Conservation (phyloP, 2,113 vertebrate species). For the Hystrix cristata region DNA sequence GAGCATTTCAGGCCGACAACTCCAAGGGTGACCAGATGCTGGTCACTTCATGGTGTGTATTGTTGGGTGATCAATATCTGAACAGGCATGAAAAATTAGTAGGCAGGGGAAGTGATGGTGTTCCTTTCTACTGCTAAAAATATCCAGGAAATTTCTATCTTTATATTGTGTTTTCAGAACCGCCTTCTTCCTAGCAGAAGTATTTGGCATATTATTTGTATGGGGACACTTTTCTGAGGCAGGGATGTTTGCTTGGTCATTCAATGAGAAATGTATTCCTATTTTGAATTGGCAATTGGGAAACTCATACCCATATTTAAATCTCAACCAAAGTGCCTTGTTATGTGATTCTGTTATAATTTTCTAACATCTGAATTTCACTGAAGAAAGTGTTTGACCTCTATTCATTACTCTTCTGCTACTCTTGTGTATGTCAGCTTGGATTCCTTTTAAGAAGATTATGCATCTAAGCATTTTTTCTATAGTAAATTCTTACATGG, state of each 20-base stretch:
- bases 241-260: background rate
- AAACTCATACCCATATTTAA: slow-evolving; percentile 44
- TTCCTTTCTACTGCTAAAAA: background rate
- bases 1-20: background rate
- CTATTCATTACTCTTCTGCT: slow-evolving; percentile 28
- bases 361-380: slow-evolving; percentile 32
- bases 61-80: background rate
- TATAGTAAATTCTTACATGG: background rate
- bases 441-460: background rate
- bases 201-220: slow-evolving; percentile 35
- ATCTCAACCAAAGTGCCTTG: background rate
- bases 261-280: background rate
- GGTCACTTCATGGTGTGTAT: fast-evolving
- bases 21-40: background rate
- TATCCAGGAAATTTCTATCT: background rate
- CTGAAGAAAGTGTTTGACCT: slow-evolving; percentile 38
- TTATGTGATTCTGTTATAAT: slow-evolving; percentile 35
- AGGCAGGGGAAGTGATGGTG: background rate
- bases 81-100: background rate
- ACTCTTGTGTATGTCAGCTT: background rate
- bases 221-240: background rate
- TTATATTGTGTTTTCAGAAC: background rate
- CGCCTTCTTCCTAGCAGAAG: background rate
- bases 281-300: slow-evolving; percentile 34
- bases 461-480: background rate